phyloP scores from a whole-genome alignment of 2,113 vertebrate genomes.

The Eclectus roratus region DNA sequence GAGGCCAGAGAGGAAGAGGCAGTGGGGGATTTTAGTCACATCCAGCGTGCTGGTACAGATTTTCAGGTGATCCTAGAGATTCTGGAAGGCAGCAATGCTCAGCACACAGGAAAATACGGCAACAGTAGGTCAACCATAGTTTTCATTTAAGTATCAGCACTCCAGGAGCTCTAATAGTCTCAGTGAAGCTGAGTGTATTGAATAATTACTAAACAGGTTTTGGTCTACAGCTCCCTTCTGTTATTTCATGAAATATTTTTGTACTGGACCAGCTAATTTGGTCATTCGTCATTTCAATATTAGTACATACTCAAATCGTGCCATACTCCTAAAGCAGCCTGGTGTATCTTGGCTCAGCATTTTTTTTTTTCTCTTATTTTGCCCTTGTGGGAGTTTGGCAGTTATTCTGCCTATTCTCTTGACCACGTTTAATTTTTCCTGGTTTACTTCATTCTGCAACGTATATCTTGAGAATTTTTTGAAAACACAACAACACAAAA shows the following conservation, averaged over 20 bases:
- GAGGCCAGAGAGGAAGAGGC: neutral
- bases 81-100: neutral
- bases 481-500: neutral
- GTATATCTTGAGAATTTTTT: neutral
- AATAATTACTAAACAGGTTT: neutral
- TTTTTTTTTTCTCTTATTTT: neutral
- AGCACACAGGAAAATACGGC: neutral
- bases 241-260: neutral
- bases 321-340: neutral
- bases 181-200: neutral
- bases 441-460: neutral
- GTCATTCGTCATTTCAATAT: neutral
- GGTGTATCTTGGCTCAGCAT: neutral
- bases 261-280: neutral
- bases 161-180: neutral
- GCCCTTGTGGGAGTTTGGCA: neutral
- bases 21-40: neutral
- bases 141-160: neutral
- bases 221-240: neutral
- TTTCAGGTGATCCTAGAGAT: neutral
- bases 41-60: neutral
- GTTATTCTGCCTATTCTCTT: neutral
- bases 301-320: neutral
- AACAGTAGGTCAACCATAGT: neutral
- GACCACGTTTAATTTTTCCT: neutral